Percentiles rank a stretch among this genome's conserved stretches.
These are phyloP conservation scores for Leptodactylus fallax DNA, from an alignment of 2,797 vertebrate genomes.

Conservation along the genomic window DNA sequence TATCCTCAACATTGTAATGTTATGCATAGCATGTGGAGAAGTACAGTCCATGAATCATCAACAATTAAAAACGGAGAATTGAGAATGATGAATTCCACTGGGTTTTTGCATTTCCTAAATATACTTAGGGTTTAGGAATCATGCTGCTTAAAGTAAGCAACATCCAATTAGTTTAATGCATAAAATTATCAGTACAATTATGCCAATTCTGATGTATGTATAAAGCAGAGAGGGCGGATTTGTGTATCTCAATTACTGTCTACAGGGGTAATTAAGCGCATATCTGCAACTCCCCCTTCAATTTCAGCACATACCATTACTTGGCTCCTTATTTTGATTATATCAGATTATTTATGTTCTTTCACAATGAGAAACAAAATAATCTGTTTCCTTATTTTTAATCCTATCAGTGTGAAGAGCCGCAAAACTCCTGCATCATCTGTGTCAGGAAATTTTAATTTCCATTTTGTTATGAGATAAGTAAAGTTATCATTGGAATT, in stretches of 20 bases:
- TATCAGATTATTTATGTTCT: conserved; percentile 55
- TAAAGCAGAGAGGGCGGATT: conserved; percentile 43
- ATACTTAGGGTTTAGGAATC: conserved; percentile 31
- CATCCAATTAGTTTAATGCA: conserved; percentile 51
- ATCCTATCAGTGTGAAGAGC: conserved; percentile 73
- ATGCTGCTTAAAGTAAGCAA: conserved; percentile 40
- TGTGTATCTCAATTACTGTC: conserved; percentile 57
- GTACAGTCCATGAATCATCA: background rate
- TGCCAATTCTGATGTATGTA: conserved; percentile 48
- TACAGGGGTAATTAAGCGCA: conserved; percentile 43
- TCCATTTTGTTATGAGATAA: conserved; percentile 83
- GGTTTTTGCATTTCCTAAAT: conserved; percentile 44
- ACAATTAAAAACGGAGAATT: background rate
- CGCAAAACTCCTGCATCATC: conserved; percentile 76
- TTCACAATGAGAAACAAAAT: conserved; percentile 62
- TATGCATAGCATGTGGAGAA: background rate
- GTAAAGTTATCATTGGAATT: conserved; percentile 84
- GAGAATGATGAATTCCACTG: conserved; percentile 21
- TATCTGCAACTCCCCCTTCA: conserved; percentile 48
- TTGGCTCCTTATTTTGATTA: conserved; percentile 39
- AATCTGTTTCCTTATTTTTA: conserved; percentile 60
- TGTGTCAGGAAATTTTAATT: conserved; percentile 84
- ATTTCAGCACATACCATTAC: conserved; percentile 39
- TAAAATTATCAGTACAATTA: conserved; percentile 49
- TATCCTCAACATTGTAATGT: no score